Base-by-base conservation (phyloP, 2,113 vertebrate genomes). In the Romanogobio albipinnatus region DNA sequence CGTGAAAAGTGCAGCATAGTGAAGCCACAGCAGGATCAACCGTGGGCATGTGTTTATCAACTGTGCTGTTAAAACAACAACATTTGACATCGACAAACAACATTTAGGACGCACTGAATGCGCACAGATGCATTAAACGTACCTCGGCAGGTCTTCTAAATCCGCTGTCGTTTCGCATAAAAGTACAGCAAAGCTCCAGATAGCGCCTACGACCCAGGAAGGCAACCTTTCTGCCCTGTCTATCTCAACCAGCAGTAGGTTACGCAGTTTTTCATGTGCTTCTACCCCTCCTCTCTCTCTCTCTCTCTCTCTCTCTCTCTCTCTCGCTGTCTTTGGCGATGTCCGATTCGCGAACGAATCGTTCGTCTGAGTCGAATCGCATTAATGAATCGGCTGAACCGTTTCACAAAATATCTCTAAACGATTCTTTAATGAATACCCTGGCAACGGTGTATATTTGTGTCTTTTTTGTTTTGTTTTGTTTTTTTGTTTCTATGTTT, bases 21-120 rank as follows among this genome's bases (percentile, higher is more conserved):
- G 78, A 33, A 66, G 61, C 49, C 11, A 56, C 47, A 80, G 49
- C 24, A 13, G 4, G 9, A n/a, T 2, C 36, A 71, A 7, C 76
- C 53, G 75, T 83, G 53, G 84, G 76, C 91, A 43, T 84, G 53
- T 87, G 89, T 92, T 92, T 93, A 92, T 93, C 93, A 92, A 92
- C 90, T 71, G 9, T 58, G 19, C 66, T 56, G 80, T 85, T 5
- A 85, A 73, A 79, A 56, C 29, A 88, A 79, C 61, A 89, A 84
- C 83, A 58, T 26, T 81, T 58, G 53, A 1, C 49, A 76, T 81
- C 70, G 71, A 64, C n/a, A 53, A 83, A 76, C 26, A 59, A 56
- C 10, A 79, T 47, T 36, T 56, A 49, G 33, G 24, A 58, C 51
- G 15, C 47, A 9, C 6, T 2, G 6, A 17, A 53, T 19, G 56